phyloP scores from a whole-genome alignment of 2,888 invertebrate species.

The Cosmorhoe ocellata region DNA sequence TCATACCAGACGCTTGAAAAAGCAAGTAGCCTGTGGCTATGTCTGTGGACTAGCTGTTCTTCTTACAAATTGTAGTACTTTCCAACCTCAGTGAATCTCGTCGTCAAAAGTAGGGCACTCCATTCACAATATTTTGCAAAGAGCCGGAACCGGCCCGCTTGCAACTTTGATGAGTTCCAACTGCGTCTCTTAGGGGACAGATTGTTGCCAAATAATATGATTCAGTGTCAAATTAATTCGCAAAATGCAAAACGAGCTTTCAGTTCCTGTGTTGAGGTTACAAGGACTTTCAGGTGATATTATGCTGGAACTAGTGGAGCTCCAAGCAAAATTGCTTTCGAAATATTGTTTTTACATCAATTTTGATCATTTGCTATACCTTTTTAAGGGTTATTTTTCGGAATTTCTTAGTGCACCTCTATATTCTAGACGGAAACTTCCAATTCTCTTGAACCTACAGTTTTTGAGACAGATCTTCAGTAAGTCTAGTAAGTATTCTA shows the following conservation, averaged over 20 bases:
- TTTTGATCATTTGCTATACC: too few relatives aligned
- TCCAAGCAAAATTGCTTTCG: too few relatives aligned
- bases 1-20: not conserved
- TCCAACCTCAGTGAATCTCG: conserved; percentile 14
- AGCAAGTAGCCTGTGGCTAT: conserved; percentile 1
- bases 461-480: too few relatives aligned
- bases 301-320: too few relatives aligned
- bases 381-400: too few relatives aligned
- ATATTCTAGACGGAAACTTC: too few relatives aligned
- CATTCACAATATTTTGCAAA: conserved; percentile 42
- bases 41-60: conserved; percentile 4
- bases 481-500: too few relatives aligned
- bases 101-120: conserved; percentile 39
- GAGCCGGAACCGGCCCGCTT: conserved; percentile 33
- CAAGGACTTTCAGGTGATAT: not conserved
- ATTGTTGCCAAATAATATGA: conserved; percentile 29
- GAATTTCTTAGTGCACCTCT: too few relatives aligned
- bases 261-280: not conserved
- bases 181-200: conserved; percentile 22
- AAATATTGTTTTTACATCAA: too few relatives aligned
- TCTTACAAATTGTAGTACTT: conserved; percentile 2
- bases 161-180: conserved; percentile 42
- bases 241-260: conserved; percentile 14
- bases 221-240: conserved; percentile 26
- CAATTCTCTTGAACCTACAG: too few relatives aligned